phyloP scores from a whole-genome alignment of 2,113 vertebrate species.

The Serinus canaria region DNA sequence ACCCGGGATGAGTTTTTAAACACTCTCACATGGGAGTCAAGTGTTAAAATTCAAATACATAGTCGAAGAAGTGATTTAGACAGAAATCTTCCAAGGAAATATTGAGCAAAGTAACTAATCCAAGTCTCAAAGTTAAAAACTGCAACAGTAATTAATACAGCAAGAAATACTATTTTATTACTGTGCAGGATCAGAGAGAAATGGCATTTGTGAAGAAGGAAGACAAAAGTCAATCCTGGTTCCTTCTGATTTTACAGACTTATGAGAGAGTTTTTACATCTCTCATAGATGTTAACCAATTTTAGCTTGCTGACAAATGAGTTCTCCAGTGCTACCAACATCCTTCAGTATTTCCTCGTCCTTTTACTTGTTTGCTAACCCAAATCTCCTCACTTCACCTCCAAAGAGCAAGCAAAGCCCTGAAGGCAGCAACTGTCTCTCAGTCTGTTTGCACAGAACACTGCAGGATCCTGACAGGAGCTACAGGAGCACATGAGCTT shows the following conservation, averaged over 20 bases:
- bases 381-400: background rate
- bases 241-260: background rate
- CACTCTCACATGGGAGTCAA: background rate
- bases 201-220: background rate
- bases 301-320: background rate
- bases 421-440: background rate
- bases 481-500: background rate
- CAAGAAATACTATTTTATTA: background rate
- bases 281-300: background rate
- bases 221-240: background rate
- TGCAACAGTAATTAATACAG: background rate
- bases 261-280: background rate
- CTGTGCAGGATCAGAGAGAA: background rate
- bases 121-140: background rate
- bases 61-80: background rate
- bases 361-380: background rate
- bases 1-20: background rate
- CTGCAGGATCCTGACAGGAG: background rate
- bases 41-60: background rate
- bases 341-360: background rate
- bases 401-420: background rate
- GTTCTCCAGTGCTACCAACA: background rate
- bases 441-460: background rate
- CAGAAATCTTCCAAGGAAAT: background rate
- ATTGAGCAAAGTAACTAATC: background rate